Evolutionary conservation across 2,888 invertebrate genomes (phyloP), one percentile per base, ranked within the genome.

Genomic region (Eretmocerus hayati): DNA sequence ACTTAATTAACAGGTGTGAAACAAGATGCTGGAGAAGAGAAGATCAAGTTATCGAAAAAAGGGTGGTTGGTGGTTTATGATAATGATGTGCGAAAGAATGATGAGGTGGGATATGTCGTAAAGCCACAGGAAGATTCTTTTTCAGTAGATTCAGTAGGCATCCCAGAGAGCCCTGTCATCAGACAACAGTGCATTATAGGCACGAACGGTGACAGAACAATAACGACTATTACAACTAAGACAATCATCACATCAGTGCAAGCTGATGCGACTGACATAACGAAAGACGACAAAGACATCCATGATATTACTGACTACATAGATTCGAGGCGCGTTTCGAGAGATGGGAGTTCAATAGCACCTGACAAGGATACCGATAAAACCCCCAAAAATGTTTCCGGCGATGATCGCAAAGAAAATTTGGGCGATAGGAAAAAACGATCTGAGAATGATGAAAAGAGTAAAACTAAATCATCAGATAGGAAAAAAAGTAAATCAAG

Each of bases 401-500:
- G n/a, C n/a, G n/a, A n/a, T n/a, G n/a, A n/a, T n/a, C n/a, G n/a
- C n/a, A n/a, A n/a, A n/a, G n/a, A n/a, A n/a, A 4, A 33, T 46
- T 33, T 48, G 5, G 65, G 62, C 21, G 75, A 75, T 53, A 76
- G 77, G 58, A 78, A 79, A 23, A 77, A 76, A 20, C 68, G 75
- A 26, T 78, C 77, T 1, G 77, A 71, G 43, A 78, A 78, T 52
- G 77, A 77, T 22, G 77, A 74, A 56, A 79, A 78, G 60, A 65
- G 77, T 23, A 78, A 78, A 11, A 77, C 9, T 18, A 4, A 15
- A 15, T n/a, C n/a, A n/a, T 18, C 8, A 3, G 58, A 60, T 8
- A 50, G 42, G 1, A 66, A 61, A 38, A 66, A 64, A 38, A 45
- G 55, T 1, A 71, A 69, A 40, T 68, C 69, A 4, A 69, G 67